These are phyloP conservation scores for Euleptes europaea DNA, from an alignment of 2,113 vertebrate species.

Conservation along the genomic window DNA sequence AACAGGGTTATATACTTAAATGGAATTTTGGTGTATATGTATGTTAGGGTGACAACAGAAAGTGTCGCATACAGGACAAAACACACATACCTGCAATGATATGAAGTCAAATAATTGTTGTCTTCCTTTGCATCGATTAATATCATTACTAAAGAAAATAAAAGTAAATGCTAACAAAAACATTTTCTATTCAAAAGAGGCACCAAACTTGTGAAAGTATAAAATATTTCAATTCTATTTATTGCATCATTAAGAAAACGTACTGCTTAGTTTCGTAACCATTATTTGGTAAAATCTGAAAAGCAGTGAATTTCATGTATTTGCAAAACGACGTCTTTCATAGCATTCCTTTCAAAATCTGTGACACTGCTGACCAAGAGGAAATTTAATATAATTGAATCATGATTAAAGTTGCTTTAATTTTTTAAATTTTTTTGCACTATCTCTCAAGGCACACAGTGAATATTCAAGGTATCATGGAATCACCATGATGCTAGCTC, in stretches of 20 bases:
- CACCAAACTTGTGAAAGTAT: neutral
- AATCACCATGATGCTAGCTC: neutral
- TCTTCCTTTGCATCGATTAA: slow-evolving; percentile 63
- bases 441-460: neutral
- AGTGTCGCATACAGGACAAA: slow-evolving; percentile 41
- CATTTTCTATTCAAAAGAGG: neutral
- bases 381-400: neutral
- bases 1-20: slow-evolving; percentile 61
- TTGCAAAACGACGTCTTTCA: neutral
- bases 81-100: slow-evolving; percentile 29
- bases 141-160: slow-evolving; percentile 46
- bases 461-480: neutral
- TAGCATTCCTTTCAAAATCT: neutral
- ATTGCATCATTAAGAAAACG: neutral
- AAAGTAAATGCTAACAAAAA: neutral
- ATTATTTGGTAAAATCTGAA: neutral
- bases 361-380: neutral
- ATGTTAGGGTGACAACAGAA: slow-evolving; percentile 9
- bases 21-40: neutral
- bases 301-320: neutral
- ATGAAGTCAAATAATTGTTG: slow-evolving; percentile 44
- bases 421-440: neutral
- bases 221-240: neutral
- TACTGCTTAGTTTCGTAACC: neutral
- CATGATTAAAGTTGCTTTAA: neutral